Evolutionary conservation across 2,888 invertebrate species (phyloP).

Genomic region (Apoda limacodes): DNA sequence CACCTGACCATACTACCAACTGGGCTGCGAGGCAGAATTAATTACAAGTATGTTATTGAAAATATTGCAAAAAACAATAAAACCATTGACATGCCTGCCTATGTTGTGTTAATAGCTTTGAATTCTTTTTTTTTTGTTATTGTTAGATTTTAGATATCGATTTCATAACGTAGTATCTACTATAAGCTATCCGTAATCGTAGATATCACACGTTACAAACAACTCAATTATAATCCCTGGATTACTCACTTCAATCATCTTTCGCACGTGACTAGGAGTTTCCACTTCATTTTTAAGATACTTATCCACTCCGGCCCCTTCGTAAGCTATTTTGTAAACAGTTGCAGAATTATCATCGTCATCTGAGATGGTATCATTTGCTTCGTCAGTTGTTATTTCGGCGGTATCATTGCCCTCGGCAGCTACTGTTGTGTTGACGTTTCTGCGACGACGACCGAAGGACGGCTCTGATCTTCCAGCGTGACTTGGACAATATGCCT

Average conservation of each 20-base stretch:
- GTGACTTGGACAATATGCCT: conserved; percentile 86
- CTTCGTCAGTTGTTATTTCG: conserved; percentile 28
- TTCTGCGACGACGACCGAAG: conserved; percentile 78
- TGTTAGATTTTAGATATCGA: too few species aligned
- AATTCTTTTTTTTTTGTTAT: too few species aligned
- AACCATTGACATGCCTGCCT: too few species aligned
- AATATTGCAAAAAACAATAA: too few species aligned
- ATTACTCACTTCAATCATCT: conserved; percentile 84
- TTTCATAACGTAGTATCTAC: too few species aligned
- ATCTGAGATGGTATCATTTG: conserved; percentile 24
- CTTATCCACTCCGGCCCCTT: conserved; percentile 49
- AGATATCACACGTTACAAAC: not conserved
- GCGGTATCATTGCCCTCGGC: conserved; percentile 40
- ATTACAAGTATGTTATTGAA: too few species aligned
- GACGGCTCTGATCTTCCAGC: conserved; percentile 87
- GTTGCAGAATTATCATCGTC: conserved; percentile 32
- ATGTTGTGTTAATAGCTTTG: too few species aligned
- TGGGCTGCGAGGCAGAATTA: too few species aligned
- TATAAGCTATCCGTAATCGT: not conserved
- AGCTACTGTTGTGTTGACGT: conserved; percentile 47
- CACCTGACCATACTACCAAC: too few species aligned
- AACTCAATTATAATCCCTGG: not conserved
- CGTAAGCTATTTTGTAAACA: conserved; percentile 50
- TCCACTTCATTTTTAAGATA: conserved; percentile 66
- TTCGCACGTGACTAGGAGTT: conserved; percentile 82